Conservation (phyloP, 1,140 invertebrate species). For the Cryptotermes secundus region DNA sequence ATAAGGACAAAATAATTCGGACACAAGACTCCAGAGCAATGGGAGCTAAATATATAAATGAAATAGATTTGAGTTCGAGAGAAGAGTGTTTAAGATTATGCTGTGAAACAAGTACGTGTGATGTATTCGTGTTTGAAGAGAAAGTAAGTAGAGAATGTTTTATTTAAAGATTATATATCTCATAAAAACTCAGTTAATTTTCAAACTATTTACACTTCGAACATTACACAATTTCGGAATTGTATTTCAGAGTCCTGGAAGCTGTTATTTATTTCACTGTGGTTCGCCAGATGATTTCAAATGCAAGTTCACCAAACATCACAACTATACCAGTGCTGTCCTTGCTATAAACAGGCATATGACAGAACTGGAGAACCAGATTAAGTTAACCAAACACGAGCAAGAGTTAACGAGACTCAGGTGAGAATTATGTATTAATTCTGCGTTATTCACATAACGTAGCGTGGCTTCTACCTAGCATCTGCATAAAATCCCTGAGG, state of each 20-base stretch:
- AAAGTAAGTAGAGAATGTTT: constrained; percentile 60
- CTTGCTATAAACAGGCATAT: constrained; percentile 64
- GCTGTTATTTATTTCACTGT: constrained; percentile 91
- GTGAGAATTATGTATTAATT: constrained; percentile 46
- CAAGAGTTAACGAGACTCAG: constrained; percentile 74
- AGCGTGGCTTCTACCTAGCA: background rate
- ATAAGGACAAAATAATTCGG: constrained; percentile 85
- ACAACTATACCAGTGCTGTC: constrained; percentile 86
- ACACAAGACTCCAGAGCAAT: constrained; percentile 83
- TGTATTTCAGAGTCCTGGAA: constrained; percentile 68
- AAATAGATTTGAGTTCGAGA: constrained; percentile 73
- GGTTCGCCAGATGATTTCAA: constrained; percentile 84
- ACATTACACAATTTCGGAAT: background rate
- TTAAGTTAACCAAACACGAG: constrained; percentile 74
- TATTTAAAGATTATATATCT: background rate
- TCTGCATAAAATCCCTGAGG: too few relatives aligned
- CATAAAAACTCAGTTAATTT: background rate
- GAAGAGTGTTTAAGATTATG: constrained; percentile 83
- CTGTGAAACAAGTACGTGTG: constrained; percentile 81
- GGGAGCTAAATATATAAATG: constrained; percentile 86
- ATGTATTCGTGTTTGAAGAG: constrained; percentile 90
- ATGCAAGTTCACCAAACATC: constrained; percentile 88
- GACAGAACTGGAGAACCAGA: constrained; percentile 66
- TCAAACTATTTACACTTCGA: background rate
- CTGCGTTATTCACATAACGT: background rate